These are phyloP conservation scores for Conchocele bisecta DNA, from an alignment of 2,888 invertebrate species.

Conservation along the genomic window DNA sequence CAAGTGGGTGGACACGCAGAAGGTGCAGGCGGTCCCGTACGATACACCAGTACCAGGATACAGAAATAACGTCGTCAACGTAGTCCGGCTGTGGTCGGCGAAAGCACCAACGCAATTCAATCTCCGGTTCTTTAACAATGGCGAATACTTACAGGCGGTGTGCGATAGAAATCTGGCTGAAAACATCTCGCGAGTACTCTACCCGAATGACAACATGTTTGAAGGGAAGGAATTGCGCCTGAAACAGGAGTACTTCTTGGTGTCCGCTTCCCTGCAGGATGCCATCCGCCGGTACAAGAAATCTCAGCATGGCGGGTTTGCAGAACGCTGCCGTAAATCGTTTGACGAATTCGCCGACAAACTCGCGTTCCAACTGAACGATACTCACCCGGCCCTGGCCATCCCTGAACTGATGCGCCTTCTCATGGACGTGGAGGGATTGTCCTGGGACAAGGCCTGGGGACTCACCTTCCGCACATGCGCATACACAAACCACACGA, in stretches of 20 bases:
- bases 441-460: constrained; percentile 96
- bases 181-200: constrained; percentile 97
- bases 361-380: constrained; percentile 97
- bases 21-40: constrained; percentile 98
- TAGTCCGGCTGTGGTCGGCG: constrained; percentile 97
- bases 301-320: constrained; percentile 90
- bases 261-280: constrained; percentile 97
- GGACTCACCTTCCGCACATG: constrained; percentile 92
- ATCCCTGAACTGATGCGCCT: constrained; percentile 97
- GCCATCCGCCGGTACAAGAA: constrained; percentile 97
- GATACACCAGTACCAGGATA: constrained; percentile 99
- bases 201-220: constrained; percentile 99
- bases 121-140: constrained; percentile 97
- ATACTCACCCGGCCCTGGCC: constrained; percentile 98
- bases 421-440: constrained; percentile 94
- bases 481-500: constrained; percentile 99
- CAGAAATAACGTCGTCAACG: constrained; percentile 98
- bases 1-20: constrained; percentile 96
- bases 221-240: constrained; percentile 98
- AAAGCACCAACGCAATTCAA: constrained; percentile 97
- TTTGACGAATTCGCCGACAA: constrained; percentile 96
- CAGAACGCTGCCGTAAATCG: constrained; percentile 86
- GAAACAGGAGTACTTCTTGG: constrained; percentile 99
- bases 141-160: constrained; percentile 99
- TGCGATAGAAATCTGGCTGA: constrained; percentile 98